phyloP scores from a whole-genome alignment of 2,113 vertebrate genomes.

The Mastomys natalensis region DNA sequence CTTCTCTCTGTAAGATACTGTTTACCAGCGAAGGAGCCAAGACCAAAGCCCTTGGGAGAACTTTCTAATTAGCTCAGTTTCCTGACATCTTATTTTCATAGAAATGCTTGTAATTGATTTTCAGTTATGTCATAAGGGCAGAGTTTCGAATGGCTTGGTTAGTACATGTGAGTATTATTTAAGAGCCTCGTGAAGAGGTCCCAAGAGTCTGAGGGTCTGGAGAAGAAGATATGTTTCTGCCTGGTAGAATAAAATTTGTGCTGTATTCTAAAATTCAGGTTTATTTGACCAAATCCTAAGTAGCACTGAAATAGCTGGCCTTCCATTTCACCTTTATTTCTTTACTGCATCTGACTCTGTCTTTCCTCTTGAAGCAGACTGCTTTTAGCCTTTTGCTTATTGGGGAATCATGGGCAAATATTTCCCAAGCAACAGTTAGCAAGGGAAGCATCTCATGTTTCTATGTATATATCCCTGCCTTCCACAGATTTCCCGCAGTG shows the following conservation, averaged over 20 bases:
- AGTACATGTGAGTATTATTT: neutral
- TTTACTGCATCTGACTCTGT: neutral
- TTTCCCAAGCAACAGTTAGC: neutral
- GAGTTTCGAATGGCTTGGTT: neutral
- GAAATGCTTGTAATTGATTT: constrained; percentile 2
- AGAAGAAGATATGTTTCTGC: neutral
- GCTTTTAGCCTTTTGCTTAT: neutral
- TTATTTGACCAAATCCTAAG: neutral
- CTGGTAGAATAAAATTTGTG: neutral
- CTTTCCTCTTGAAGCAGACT: neutral
- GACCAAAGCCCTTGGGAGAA: neutral
- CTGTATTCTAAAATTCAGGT: neutral
- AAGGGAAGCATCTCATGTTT: constrained; percentile 41
- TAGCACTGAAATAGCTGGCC: neutral
- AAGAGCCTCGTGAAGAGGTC: neutral
- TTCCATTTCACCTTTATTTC: constrained; percentile 7
- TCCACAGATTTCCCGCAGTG: constrained; percentile 4
- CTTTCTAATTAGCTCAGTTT: neutral
- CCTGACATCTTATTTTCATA: constrained; percentile 41
- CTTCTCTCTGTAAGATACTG: neutral
- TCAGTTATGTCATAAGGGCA: neutral
- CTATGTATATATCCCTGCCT: neutral
- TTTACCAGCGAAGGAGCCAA: neutral
- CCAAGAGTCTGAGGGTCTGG: neutral
- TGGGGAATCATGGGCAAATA: neutral